Conservation (phyloP, 2,113 vertebrate genomes). For the Chrysochloris asiatica region DNA sequence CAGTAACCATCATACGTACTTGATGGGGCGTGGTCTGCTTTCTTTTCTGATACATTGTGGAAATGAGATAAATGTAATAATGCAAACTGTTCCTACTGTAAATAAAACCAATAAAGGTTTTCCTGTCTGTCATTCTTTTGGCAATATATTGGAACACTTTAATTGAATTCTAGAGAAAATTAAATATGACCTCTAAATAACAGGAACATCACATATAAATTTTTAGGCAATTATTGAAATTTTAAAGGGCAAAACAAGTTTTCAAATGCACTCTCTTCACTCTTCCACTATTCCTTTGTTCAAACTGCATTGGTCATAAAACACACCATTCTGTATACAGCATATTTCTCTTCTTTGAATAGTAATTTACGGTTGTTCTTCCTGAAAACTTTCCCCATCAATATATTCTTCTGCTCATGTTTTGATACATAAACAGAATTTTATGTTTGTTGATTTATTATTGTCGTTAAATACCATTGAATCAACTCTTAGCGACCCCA, state of each 20-base stretch:
- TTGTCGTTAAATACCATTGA: too few species aligned
- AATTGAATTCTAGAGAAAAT: conserved; percentile 40
- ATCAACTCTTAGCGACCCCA: too few species aligned
- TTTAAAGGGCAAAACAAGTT: conserved; percentile 24
- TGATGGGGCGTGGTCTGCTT: conserved; percentile 38
- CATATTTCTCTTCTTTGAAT: neutral
- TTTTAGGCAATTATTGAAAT: conserved; percentile 46
- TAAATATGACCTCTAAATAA: conserved; percentile 45
- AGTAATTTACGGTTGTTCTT: neutral
- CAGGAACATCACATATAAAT: conserved; percentile 15
- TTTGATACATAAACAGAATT: neutral
- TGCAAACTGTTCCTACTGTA: neutral
- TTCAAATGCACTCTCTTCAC: neutral
- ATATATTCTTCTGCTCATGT: conserved; percentile 25
- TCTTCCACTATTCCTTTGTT: neutral
- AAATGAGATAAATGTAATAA: conserved; percentile 53
- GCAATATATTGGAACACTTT: conserved; percentile 6
- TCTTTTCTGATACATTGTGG: neutral
- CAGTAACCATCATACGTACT: conserved; percentile 25
- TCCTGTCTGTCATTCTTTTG: neutral
- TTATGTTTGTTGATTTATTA: too few species aligned
- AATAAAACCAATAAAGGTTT: conserved; percentile 21
- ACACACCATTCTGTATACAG: neutral
- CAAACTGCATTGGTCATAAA: neutral
- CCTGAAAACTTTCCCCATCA: neutral